Percentiles rank a stretch among this genome's conserved stretches.
phyloP scores from a whole-genome alignment of 2,113 vertebrate genomes.

The Trichechus manatus region DNA sequence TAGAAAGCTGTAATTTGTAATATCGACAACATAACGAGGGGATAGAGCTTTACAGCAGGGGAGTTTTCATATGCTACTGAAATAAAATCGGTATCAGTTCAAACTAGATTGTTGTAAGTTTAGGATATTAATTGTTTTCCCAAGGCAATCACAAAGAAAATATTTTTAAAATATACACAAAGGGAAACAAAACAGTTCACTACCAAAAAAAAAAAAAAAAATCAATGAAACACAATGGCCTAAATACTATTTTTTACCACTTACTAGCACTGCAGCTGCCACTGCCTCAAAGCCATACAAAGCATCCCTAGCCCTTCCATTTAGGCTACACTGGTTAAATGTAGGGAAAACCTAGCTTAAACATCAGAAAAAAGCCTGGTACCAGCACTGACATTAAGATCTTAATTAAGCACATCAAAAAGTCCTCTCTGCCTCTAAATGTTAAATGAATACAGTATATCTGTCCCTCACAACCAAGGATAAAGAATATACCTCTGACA shows the following conservation, averaged over 20 bases:
- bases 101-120: too few species aligned
- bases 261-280: neutral
- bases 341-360: neutral
- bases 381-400: neutral
- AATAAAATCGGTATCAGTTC: too few species aligned
- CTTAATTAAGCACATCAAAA: neutral
- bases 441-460: neutral
- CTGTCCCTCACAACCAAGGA: neutral
- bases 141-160: neutral
- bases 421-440: neutral
- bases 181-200: neutral
- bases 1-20: too few species aligned
- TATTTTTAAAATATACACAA: neutral
- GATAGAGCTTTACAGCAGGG: too few species aligned
- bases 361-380: neutral
- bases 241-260: neutral
- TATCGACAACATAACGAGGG: too few species aligned
- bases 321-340: neutral
- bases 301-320: neutral
- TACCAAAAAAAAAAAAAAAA: constrained; percentile 37
- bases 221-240: neutral
- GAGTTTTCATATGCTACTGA: too few species aligned
- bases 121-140: too few species aligned
- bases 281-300: neutral
- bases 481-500: constrained; percentile 10